These are phyloP conservation scores for Trypoxylus dichotomus DNA, from an alignment of 1,140 invertebrate species.

Conservation along the genomic window DNA sequence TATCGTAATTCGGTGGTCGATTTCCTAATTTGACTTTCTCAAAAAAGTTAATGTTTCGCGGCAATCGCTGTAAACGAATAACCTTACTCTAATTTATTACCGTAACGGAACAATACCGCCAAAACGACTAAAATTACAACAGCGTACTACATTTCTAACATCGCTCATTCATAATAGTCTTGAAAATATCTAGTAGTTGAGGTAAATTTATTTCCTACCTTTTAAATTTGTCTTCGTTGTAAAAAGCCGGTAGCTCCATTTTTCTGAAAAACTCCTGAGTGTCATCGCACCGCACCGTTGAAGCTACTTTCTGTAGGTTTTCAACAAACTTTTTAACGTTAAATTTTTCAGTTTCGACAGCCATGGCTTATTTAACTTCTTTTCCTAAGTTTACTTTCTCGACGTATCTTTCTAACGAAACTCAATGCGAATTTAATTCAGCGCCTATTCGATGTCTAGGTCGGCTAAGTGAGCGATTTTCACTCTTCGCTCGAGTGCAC, in stretches of 20 bases:
- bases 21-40: too few relatives aligned
- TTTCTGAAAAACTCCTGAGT: background rate
- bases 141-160: too few relatives aligned
- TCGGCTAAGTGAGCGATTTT: background rate
- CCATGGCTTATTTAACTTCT: background rate
- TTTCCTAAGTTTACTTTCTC: background rate
- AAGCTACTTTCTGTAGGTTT: background rate
- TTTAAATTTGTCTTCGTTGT: constrained; percentile 28
- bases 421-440: background rate
- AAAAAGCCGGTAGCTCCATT: constrained; percentile 8
- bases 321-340: background rate
- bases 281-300: constrained; percentile 6
- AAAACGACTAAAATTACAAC: too few relatives aligned
- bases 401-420: too few relatives aligned
- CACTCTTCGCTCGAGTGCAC: background rate
- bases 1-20: too few relatives aligned
- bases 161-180: too few relatives aligned
- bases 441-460: background rate
- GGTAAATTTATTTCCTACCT: background rate
- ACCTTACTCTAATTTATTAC: background rate
- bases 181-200: too few relatives aligned
- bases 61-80: too few relatives aligned
- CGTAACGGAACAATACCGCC: too few relatives aligned
- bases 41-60: too few relatives aligned
- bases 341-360: background rate